These are phyloP conservation scores for Batillaria attramentaria DNA, from an alignment of 1,140 invertebrate genomes.

Conservation along the genomic window DNA sequence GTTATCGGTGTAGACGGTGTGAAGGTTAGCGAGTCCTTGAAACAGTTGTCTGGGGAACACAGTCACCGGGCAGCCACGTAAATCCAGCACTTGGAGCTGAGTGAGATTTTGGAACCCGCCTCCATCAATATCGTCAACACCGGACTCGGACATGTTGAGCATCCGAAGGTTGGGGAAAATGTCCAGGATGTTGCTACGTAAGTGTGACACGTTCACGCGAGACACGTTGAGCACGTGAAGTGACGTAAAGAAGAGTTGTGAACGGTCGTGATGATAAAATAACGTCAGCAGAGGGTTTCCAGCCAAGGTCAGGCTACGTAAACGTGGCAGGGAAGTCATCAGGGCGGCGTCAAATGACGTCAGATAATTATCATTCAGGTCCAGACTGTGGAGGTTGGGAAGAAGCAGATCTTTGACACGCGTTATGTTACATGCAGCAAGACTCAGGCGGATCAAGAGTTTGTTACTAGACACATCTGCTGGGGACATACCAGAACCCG, in stretches of 20 bases:
- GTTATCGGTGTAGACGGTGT: conserved; percentile 5
- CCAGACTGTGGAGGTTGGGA: background rate
- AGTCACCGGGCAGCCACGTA: conserved; percentile 6
- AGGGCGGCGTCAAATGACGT: background rate
- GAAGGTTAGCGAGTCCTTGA: background rate
- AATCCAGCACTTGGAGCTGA: conserved; percentile 1
- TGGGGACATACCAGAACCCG: background rate
- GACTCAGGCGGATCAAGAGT: background rate
- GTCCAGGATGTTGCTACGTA: background rate
- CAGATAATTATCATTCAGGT: background rate
- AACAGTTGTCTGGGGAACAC: background rate
- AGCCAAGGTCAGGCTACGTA: background rate
- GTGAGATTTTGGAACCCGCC: background rate
- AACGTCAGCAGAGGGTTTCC: background rate
- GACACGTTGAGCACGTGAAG: background rate
- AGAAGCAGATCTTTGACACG: background rate
- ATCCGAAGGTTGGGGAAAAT: background rate
- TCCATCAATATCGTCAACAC: background rate
- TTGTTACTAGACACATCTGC: background rate
- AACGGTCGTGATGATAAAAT: background rate
- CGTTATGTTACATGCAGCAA: background rate
- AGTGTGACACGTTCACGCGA: background rate
- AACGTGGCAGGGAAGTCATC: background rate
- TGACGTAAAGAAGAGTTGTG: background rate
- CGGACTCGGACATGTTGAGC: background rate